These are phyloP conservation scores for Lynx canadensis DNA, from an alignment of 2,113 vertebrate genomes.

Conservation along the genomic window DNA sequence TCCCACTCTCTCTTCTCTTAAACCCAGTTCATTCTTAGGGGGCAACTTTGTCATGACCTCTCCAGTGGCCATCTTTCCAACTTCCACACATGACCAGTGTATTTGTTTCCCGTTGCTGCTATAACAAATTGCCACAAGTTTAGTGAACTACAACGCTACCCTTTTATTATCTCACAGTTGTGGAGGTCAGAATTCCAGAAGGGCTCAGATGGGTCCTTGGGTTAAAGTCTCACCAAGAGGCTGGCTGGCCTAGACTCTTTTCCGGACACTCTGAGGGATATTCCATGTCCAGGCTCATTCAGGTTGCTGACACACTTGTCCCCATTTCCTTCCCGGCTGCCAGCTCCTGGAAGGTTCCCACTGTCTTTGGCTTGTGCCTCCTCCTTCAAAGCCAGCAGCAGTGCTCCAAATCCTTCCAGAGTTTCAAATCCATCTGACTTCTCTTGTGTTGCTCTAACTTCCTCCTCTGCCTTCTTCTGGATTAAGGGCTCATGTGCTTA, in stretches of 20 bases:
- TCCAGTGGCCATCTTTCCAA: not conserved
- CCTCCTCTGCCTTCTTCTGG: not conserved
- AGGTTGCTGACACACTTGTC: not conserved
- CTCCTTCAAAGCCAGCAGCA: not conserved
- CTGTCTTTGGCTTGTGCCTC: not conserved
- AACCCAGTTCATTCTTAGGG: not conserved
- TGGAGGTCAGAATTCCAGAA: not conserved
- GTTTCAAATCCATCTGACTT: not conserved
- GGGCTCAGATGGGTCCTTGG: not conserved
- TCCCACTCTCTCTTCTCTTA: not conserved
- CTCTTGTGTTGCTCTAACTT: not conserved
- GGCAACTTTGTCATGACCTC: not conserved
- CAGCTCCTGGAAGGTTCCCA: not conserved
- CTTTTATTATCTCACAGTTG: not conserved
- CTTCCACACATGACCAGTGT: not conserved
- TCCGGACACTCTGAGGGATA: not conserved
- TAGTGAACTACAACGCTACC: not conserved
- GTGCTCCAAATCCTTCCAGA: not conserved
- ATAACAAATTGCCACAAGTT: not conserved
- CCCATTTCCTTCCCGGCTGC: not conserved
- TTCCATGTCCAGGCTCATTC: not conserved
- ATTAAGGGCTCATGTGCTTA: not conserved
- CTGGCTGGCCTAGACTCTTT: not conserved
- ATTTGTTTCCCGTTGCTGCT: not conserved
- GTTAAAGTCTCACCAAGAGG: not conserved